Percentiles rank a stretch among this genome's conserved stretches.
Evolutionary conservation across 2,888 invertebrate species (phyloP).

Genomic region (Diarsia mendica): DNA sequence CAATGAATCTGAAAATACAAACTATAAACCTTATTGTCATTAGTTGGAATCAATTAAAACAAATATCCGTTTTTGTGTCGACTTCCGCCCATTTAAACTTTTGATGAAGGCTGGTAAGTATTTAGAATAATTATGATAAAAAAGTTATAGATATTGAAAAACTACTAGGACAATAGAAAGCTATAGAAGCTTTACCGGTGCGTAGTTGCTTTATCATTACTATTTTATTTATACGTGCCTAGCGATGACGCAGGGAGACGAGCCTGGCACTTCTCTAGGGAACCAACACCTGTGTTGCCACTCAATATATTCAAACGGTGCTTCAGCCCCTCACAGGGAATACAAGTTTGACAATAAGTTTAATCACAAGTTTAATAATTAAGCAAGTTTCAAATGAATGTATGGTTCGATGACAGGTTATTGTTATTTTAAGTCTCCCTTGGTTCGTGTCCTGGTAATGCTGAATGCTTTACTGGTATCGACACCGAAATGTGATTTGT

Average conservation of each 20-base stretch:
- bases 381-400: constrained; percentile 22
- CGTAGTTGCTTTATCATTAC: constrained; percentile 45
- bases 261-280: constrained; percentile 71
- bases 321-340: constrained; percentile 43
- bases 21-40: not conserved
- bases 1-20: not conserved
- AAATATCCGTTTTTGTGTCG: not conserved
- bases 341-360: constrained; percentile 50
- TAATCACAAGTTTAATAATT: not conserved
- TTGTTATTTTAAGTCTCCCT: too few species aligned
- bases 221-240: constrained; percentile 65
- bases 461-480: too few species aligned
- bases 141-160: not conserved
- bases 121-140: not conserved
- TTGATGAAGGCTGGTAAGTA: not conserved
- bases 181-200: constrained; percentile 37
- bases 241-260: constrained; percentile 62
- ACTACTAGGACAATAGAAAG: constrained; percentile 66
- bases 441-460: too few species aligned
- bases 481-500: too few species aligned
- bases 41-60: not conserved
- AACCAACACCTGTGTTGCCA: constrained; percentile 73
- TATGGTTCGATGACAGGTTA: constrained; percentile 12
- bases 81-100: not conserved
- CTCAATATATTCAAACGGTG: constrained; percentile 66